phyloP scores from a whole-genome alignment of 2,113 vertebrate genomes.

The Carassius carassius region DNA sequence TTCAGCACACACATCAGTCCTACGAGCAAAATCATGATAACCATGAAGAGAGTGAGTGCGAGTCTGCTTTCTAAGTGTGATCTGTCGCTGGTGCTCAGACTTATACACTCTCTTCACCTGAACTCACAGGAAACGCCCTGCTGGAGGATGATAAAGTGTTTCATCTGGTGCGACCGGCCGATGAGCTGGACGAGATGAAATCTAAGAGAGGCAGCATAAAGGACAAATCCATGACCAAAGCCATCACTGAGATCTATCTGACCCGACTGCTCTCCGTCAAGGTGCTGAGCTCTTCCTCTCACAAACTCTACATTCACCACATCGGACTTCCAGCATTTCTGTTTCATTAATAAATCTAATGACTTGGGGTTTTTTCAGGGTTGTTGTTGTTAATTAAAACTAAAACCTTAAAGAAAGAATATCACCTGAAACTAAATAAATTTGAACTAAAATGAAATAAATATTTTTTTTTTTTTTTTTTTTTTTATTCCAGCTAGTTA shows the following conservation, averaged over 20 bases:
- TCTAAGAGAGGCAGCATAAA: constrained; percentile 95
- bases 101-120: neutral
- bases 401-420: no score
- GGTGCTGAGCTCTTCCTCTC: constrained; percentile 71
- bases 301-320: no score
- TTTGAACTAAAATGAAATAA: no score
- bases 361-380: no score
- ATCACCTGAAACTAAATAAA: no score
- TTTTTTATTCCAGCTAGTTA: no score
- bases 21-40: constrained; percentile 95
- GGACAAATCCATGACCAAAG: constrained; percentile 98
- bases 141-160: constrained; percentile 96
- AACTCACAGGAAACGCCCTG: constrained; percentile 85
- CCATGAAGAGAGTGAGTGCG: constrained; percentile 89
- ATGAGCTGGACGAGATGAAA: constrained; percentile 95
- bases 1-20: constrained; percentile 85
- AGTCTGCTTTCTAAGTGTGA: neutral
- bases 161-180: constrained; percentile 89
- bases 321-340: no score
- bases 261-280: constrained; percentile 97
- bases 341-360: no score
- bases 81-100: neutral
- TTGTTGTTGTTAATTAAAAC: no score
- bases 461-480: no score
- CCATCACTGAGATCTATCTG: constrained; percentile 98